A percentile compares a stretch with the other conserved stretches of the same genome.
Conservation (phyloP, 2,888 invertebrate species). For the Harpalus rubripes region DNA sequence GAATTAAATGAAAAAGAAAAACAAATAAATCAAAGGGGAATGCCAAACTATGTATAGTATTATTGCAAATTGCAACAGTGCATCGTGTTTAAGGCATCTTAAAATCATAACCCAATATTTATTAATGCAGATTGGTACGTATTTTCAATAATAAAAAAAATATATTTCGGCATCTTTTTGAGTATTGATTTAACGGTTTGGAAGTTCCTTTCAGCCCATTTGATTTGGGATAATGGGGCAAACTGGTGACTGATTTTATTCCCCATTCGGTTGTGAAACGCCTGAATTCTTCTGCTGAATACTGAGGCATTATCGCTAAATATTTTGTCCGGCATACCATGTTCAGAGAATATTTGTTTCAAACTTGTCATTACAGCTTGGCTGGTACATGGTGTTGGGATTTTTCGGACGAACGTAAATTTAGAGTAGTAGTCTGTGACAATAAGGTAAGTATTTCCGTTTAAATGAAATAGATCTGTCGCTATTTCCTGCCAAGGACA, state of each 20-base stretch:
- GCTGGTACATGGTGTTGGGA: neutral
- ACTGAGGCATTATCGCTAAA: neutral
- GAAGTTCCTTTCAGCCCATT: neutral
- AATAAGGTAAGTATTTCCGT: neutral
- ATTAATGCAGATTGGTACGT: too few species aligned
- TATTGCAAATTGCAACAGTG: too few species aligned
- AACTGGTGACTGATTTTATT: neutral
- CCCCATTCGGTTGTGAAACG: neutral
- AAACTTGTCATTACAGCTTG: neutral
- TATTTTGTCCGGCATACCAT: neutral
- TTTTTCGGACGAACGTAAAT: neutral
- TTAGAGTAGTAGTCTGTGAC: neutral
- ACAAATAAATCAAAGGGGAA: too few species aligned
- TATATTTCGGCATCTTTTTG: too few species aligned
- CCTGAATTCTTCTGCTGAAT: neutral
- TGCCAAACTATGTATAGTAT: too few species aligned
- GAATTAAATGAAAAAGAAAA: too few species aligned
- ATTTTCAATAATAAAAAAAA: too few species aligned
- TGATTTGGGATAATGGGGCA: neutral
- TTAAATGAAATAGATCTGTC: neutral
- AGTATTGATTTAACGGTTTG: neutral
- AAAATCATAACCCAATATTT: too few species aligned
- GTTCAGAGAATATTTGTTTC: neutral
- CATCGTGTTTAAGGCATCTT: too few species aligned
- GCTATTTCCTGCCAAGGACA: neutral